A percentile compares a stretch with the other conserved stretches of the same genome.
phyloP scores from a whole-genome alignment of 2,113 vertebrate genomes.

The Pituophis catenifer region DNA sequence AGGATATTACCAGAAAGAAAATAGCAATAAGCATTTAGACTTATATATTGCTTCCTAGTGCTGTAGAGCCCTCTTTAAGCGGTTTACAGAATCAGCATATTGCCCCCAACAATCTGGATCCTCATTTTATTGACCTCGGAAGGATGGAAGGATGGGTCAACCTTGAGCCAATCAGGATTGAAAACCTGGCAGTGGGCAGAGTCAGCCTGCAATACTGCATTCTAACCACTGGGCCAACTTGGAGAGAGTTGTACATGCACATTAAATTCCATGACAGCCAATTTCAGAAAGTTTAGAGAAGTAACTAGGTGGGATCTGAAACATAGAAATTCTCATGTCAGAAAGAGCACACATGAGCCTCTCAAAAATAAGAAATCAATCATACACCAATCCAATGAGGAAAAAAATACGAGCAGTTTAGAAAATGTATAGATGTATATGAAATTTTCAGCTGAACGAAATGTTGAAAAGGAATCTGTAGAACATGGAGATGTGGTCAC shows the following conservation, averaged over 20 bases:
- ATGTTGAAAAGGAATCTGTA: neutral
- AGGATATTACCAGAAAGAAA: neutral
- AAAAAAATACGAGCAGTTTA: neutral
- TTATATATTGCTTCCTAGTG: neutral
- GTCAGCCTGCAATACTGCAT: neutral
- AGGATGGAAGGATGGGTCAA: neutral
- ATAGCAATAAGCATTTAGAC: neutral
- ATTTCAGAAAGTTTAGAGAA: neutral
- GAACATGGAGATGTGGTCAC: neutral
- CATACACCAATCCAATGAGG: neutral
- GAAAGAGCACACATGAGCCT: neutral
- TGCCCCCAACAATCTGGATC: neutral
- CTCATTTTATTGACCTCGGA: neutral
- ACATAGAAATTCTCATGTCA: neutral
- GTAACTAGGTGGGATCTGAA: neutral
- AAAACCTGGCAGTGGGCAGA: no score
- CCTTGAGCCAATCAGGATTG: neutral
- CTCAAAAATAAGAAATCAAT: neutral
- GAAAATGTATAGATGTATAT: neutral
- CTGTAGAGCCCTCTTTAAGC: neutral
- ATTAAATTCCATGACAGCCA: neutral
- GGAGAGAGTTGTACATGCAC: neutral
- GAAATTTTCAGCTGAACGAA: neutral
- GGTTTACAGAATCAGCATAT: neutral
- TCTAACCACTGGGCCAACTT: neutral